Evolutionary conservation across 2,113 vertebrate genomes (phyloP).

Genomic region (Circaetus gallicus): DNA sequence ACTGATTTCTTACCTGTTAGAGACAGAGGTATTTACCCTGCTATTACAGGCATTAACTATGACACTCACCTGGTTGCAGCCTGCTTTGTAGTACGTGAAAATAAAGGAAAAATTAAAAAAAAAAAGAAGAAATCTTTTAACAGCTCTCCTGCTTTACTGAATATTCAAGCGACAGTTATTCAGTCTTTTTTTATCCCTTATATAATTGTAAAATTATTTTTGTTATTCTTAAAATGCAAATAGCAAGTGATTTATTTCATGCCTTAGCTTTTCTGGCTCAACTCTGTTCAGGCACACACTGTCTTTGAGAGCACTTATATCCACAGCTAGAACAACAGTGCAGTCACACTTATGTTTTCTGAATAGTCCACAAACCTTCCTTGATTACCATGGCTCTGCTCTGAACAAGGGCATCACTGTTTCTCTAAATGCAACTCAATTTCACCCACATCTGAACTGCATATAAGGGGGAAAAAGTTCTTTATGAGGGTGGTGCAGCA

Average conservation of each 20-base stretch:
- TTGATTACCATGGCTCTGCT: rapidly evolving
- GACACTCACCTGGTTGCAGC: background rate
- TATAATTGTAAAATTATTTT: background rate
- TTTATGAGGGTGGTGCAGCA: background rate
- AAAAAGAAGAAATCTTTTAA: too few species aligned
- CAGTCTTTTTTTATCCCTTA: background rate
- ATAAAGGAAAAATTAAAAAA: background rate
- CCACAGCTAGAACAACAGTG: too few species aligned
- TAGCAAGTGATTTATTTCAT: background rate
- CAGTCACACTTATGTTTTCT: background rate
- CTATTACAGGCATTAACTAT: background rate
- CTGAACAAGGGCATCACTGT: background rate
- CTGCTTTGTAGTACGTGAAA: background rate
- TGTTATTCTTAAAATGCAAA: background rate
- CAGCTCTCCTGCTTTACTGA: background rate
- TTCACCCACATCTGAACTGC: too few species aligned
- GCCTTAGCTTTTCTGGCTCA: background rate
- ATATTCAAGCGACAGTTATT: too few species aligned
- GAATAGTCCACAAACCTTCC: too few species aligned
- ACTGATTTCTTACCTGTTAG: background rate
- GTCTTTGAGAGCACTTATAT: rapidly evolving
- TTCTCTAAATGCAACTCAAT: too few species aligned
- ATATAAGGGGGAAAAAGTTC: background rate
- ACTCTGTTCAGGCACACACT: background rate
- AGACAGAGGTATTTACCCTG: background rate